phyloP scores from a whole-genome alignment of 2,797 vertebrate species.

The Leptodactylus fallax region DNA sequence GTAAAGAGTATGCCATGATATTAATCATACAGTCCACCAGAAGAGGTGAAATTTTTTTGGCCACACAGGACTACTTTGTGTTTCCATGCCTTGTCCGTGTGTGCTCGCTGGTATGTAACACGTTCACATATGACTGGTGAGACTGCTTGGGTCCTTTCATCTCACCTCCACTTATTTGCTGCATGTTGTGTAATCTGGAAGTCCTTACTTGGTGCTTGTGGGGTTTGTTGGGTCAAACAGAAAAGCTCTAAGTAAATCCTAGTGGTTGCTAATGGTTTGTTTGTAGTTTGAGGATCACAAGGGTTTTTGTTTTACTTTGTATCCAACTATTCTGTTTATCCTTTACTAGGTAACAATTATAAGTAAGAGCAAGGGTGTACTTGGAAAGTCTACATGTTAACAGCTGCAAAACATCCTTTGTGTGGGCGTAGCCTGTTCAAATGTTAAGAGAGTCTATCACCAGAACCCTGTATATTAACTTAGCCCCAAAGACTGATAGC shows the following conservation, averaged over 20 bases:
- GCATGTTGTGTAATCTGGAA: slow-evolving; percentile 41
- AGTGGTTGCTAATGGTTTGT: background rate
- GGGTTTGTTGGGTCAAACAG: background rate
- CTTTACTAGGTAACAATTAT: too few species aligned
- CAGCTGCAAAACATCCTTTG: too few species aligned
- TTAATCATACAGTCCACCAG: slow-evolving; percentile 7
- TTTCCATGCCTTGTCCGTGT: slow-evolving; percentile 41
- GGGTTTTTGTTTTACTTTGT: too few species aligned
- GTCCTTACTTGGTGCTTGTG: slow-evolving; percentile 20
- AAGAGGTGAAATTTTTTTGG: slow-evolving; percentile 7
- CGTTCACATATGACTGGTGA: slow-evolving; percentile 27
- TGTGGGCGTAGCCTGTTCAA: too few species aligned
- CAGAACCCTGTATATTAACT: too few species aligned
- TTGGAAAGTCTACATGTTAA: too few species aligned
- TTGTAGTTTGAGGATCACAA: background rate
- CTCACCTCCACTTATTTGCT: slow-evolving; percentile 32
- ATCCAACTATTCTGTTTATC: too few species aligned
- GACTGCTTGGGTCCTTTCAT: slow-evolving; percentile 19
- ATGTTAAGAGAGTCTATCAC: too few species aligned
- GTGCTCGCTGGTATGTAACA: slow-evolving; percentile 26
- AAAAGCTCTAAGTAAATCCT: background rate
- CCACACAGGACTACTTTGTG: slow-evolving; percentile 6
- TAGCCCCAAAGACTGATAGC: too few species aligned
- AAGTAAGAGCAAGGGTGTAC: too few species aligned
- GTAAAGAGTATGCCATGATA: slow-evolving; percentile 47